Conservation (phyloP, 1,140 invertebrate genomes). For the Drosophila kanapiae region DNA sequence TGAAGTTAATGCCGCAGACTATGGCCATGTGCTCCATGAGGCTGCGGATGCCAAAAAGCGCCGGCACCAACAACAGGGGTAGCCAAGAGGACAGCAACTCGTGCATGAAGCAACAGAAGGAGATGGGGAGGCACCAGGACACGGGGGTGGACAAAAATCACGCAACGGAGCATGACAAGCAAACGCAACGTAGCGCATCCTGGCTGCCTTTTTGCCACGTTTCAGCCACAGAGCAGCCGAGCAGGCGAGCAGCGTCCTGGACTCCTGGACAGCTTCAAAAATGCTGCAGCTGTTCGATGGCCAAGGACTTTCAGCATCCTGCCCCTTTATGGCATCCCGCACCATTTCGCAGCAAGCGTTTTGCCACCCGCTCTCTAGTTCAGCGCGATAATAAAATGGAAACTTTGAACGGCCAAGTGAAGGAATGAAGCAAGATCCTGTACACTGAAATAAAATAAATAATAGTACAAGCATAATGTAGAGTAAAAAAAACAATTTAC, state of each 20-base stretch:
- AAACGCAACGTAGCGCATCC: conserved; percentile 82
- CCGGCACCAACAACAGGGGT: neutral
- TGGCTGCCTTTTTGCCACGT: conserved; percentile 60
- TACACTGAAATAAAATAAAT: conserved; percentile 12
- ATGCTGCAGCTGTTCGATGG: conserved; percentile 68
- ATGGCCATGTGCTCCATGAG: conserved; percentile 60
- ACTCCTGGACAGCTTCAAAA: conserved; percentile 67
- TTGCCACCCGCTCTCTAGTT: conserved; percentile 38
- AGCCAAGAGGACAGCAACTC: conserved; percentile 60
- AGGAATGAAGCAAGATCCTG: conserved; percentile 34
- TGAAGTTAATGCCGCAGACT: conserved; percentile 63
- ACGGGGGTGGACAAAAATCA: conserved; percentile 67
- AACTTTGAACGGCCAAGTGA: conserved; percentile 65
- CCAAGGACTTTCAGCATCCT: conserved; percentile 3
- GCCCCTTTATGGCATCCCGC: neutral
- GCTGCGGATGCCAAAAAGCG: conserved; percentile 53
- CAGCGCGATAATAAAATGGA: conserved; percentile 81
- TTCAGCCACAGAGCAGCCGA: conserved; percentile 10
- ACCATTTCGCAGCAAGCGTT: conserved; percentile 2
- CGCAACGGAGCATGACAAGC: conserved; percentile 81
- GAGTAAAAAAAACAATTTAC: no score
- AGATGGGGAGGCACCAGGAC: conserved; percentile 2
- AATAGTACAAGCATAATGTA: accelerated
- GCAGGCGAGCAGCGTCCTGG: conserved; percentile 11
- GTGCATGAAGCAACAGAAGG: conserved; percentile 69